phyloP scores from a whole-genome alignment of 2,113 vertebrate genomes.

The Maylandia zebra region DNA sequence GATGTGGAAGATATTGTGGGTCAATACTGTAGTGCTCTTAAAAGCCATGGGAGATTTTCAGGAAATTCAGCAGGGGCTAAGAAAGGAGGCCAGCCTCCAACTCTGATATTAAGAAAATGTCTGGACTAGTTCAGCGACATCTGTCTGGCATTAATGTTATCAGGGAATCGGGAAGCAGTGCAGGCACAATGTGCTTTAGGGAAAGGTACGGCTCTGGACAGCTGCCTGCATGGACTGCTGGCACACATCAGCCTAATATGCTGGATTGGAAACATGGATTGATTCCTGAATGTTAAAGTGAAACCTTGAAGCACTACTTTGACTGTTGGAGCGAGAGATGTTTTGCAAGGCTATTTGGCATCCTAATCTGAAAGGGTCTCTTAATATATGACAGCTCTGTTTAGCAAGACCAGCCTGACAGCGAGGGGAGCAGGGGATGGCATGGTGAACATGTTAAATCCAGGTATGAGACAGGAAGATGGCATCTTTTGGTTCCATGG shows the following conservation, averaged over 20 bases:
- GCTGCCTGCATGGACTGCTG: constrained; percentile 51
- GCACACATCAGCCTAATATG: constrained; percentile 59
- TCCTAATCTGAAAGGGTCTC: constrained; percentile 26
- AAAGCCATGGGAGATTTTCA: constrained; percentile 58
- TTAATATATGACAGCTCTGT: constrained; percentile 28
- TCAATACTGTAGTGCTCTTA: constrained; percentile 60
- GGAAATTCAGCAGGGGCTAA: constrained; percentile 31
- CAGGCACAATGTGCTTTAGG: constrained; percentile 62
- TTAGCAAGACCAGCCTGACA: constrained; percentile 20
- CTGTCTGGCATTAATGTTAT: constrained; percentile 69
- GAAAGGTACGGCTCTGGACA: constrained; percentile 55
- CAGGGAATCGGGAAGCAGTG: constrained; percentile 63
- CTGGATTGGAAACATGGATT: constrained; percentile 51
- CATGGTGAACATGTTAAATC: constrained; percentile 22
- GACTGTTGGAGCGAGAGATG: background rate
- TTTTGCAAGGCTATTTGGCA: constrained; percentile 1
- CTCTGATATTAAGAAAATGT: constrained; percentile 47
- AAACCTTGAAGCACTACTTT: constrained; percentile 45
- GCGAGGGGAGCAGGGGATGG: background rate
- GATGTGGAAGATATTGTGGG: constrained; percentile 57
- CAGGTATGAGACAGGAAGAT: background rate
- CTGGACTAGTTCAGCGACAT: constrained; percentile 62
- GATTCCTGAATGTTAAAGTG: constrained; percentile 59
- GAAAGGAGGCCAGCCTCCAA: constrained; percentile 28
- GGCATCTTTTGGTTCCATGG: background rate